Conservation (phyloP, 1,140 invertebrate genomes). For the Pollicipes pollicipes region DNA sequence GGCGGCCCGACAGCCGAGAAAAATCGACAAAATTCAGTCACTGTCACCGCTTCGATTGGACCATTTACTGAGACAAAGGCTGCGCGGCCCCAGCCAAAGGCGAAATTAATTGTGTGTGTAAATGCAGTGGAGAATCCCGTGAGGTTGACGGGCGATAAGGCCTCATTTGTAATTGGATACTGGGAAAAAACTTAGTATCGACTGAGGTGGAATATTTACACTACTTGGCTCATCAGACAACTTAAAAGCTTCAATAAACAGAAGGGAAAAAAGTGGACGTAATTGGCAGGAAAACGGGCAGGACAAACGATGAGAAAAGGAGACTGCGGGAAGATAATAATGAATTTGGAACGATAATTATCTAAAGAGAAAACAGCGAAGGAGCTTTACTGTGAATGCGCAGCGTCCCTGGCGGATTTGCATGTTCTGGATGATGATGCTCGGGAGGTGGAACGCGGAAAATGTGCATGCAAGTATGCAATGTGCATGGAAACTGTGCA, state of each 20-base stretch:
- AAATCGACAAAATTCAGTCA: background rate
- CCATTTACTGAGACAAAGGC: conserved; percentile 1
- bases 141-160: background rate
- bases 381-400: too few species aligned
- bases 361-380: too few species aligned
- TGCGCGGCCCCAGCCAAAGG: background rate
- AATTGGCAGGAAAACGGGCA: too few species aligned
- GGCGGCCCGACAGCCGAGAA: background rate
- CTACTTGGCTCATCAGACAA: background rate
- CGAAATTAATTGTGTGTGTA: background rate
- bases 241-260: background rate
- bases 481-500: too few species aligned
- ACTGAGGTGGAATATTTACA: background rate
- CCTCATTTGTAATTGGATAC: conserved; percentile 1
- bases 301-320: too few species aligned
- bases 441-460: too few species aligned
- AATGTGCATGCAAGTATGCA: too few species aligned
- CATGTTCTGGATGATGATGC: too few species aligned
- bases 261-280: background rate
- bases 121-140: background rate
- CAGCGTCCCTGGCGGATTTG: too few species aligned
- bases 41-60: background rate
- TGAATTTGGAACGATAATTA: too few species aligned
- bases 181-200: background rate
- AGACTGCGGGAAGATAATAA: too few species aligned